phyloP scores from a whole-genome alignment of 2,797 vertebrate genomes.

The Steatocranus sp. region DNA sequence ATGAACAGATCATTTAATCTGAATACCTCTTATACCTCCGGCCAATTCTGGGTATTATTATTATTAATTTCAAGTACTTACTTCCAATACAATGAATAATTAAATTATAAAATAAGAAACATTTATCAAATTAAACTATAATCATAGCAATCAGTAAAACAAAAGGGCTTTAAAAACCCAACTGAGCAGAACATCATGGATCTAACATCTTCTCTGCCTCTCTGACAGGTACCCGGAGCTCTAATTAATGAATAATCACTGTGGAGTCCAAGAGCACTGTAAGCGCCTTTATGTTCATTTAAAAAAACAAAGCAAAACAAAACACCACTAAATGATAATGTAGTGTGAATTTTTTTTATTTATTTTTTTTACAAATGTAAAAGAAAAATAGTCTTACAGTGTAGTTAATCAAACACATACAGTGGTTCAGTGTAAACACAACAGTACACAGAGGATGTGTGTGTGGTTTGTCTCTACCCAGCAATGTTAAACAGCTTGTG shows the following conservation, averaged over 20 bases:
- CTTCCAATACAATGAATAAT: not conserved
- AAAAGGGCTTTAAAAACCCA: not conserved
- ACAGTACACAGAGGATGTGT: not conserved
- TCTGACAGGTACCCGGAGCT: not conserved
- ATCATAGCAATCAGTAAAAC: not conserved
- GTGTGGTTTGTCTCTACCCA: conserved; percentile 12
- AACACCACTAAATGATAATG: rapidly evolving
- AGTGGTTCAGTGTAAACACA: not conserved
- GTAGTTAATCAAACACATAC: not conserved
- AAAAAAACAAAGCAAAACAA: not conserved
- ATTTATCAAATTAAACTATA: not conserved
- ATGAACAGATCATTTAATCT: not conserved
- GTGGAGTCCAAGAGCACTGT: not conserved
- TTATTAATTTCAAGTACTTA: not conserved
- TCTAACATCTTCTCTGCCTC: not conserved
- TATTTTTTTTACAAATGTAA: not conserved
- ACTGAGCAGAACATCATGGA: not conserved
- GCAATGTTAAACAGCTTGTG: conserved; percentile 61
- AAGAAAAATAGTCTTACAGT: not conserved
- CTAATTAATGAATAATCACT: not conserved
- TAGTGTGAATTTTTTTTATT: not conserved
- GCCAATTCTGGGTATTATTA: not conserved
- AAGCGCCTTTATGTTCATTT: not conserved
- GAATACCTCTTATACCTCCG: not conserved
- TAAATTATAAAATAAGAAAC: not conserved